Conservation (phyloP, 2,797 vertebrate genomes). For the Amblyopsis hoosieri region DNA sequence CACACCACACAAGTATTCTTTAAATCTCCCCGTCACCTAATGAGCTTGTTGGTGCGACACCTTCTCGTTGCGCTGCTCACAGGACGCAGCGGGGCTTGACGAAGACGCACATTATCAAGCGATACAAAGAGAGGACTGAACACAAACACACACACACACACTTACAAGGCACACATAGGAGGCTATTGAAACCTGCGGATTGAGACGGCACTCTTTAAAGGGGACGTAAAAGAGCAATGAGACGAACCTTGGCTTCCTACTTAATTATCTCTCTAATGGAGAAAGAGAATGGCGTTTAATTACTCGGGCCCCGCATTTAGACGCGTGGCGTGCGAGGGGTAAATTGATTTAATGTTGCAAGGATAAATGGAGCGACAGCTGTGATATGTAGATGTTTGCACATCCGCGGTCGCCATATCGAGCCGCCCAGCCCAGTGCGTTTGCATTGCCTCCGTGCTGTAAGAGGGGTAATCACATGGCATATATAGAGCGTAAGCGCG, state of each 20-base stretch:
- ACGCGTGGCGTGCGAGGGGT: conserved; percentile 67
- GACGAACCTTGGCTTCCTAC: conserved; percentile 67
- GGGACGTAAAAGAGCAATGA: conserved; percentile 54
- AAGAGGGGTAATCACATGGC: conserved; percentile 44
- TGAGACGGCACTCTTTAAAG: conserved; percentile 2
- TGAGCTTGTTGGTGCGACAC: no score
- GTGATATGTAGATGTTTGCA: conserved; percentile 78
- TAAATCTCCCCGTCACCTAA: no score
- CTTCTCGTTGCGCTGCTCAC: no score
- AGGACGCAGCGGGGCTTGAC: no score
- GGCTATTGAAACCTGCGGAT: conserved; percentile 41
- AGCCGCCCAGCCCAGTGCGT: conserved; percentile 43
- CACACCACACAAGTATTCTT: no score
- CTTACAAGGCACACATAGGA: background rate
- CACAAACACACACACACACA: background rate
- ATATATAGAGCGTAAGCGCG: conserved; percentile 44
- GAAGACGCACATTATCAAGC: background rate
- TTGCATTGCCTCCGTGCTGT: conserved; percentile 29
- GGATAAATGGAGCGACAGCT: conserved; percentile 64
- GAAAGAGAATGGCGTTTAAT: conserved; percentile 79
- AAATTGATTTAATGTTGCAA: conserved; percentile 78
- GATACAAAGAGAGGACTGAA: background rate
- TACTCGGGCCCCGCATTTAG: conserved; percentile 75
- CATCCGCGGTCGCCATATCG: conserved; percentile 63
- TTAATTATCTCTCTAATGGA: conserved; percentile 80